phyloP scores from a whole-genome alignment of 2,888 invertebrate species.

The Deladenus siricidicola region DNA sequence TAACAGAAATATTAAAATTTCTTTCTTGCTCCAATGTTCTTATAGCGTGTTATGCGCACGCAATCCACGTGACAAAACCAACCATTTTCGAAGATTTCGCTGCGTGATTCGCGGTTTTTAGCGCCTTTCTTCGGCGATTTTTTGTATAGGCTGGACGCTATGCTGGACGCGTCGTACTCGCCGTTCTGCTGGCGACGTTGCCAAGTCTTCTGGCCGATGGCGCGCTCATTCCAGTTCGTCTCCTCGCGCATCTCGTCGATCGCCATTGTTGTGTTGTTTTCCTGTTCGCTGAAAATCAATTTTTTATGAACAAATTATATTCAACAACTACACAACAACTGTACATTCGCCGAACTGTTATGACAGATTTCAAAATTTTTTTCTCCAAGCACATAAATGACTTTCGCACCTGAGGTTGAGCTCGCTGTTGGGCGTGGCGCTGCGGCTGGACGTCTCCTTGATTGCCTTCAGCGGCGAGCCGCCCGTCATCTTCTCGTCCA shows the following conservation, averaged over 20 bases:
- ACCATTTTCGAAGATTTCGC: slow-evolving; percentile 16
- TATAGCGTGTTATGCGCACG: no score
- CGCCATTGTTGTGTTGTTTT: slow-evolving; percentile 3
- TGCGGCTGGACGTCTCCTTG: slow-evolving; percentile 30
- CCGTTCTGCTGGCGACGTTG: slow-evolving; percentile 49
- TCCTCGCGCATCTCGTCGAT: slow-evolving; percentile 22
- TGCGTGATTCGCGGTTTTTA: slow-evolving; percentile 12
- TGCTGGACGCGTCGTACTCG: slow-evolving; percentile 50
- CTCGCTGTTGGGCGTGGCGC: slow-evolving; percentile 29
- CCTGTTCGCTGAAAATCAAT: slow-evolving; percentile 13
- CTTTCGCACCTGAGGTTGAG: slow-evolving; percentile 21
- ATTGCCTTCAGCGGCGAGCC: slow-evolving; percentile 27
- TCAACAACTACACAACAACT: not conserved
- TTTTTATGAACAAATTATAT: not conserved
- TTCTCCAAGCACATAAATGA: not conserved
- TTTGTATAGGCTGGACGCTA: slow-evolving; percentile 33
- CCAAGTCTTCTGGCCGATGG: slow-evolving; percentile 39
- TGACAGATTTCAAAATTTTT: slow-evolving; percentile 13
- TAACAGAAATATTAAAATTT: no score
- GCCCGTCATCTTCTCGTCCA: slow-evolving; percentile 42
- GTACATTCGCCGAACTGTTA: no score
- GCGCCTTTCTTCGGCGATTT: slow-evolving; percentile 19
- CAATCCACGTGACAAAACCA: no score
- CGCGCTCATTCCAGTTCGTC: slow-evolving; percentile 34
- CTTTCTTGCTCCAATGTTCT: no score